Conservation (phyloP, 2,113 vertebrate species). For the Colistium nudipinnis region DNA sequence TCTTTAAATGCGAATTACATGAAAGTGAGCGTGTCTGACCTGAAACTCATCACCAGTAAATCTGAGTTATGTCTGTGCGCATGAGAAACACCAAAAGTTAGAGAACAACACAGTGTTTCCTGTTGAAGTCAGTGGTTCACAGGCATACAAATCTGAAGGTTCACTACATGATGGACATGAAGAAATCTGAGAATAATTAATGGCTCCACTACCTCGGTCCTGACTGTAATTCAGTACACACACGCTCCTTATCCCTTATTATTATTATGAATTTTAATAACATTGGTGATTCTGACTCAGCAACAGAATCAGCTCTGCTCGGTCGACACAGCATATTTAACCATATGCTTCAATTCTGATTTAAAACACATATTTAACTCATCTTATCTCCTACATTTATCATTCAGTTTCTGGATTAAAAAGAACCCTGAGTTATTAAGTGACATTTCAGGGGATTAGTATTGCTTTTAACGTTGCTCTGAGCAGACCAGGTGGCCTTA, state of each 20-base stretch:
- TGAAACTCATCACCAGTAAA: constrained; percentile 4
- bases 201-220: not conserved
- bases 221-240: no score
- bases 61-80: not conserved
- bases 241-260: no score
- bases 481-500: constrained; percentile 25
- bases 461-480: constrained; percentile 4
- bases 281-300: no score
- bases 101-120: not conserved
- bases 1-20: constrained; percentile 35
- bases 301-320: no score
- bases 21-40: constrained; percentile 24
- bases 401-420: constrained; percentile 23
- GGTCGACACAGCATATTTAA: not conserved
- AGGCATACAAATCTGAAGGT: not conserved
- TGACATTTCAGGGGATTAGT: constrained; percentile 23
- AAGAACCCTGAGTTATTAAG: constrained; percentile 26
- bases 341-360: not conserved
- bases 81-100: not conserved
- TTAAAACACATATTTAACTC: no score
- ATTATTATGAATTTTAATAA: no score
- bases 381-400: not conserved
- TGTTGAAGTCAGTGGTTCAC: not conserved
- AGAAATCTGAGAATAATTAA: no score
- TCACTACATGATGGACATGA: not conserved